Evolutionary conservation across 2,888 invertebrate genomes (phyloP).

Genomic region (Megalurothrips usitatus): DNA sequence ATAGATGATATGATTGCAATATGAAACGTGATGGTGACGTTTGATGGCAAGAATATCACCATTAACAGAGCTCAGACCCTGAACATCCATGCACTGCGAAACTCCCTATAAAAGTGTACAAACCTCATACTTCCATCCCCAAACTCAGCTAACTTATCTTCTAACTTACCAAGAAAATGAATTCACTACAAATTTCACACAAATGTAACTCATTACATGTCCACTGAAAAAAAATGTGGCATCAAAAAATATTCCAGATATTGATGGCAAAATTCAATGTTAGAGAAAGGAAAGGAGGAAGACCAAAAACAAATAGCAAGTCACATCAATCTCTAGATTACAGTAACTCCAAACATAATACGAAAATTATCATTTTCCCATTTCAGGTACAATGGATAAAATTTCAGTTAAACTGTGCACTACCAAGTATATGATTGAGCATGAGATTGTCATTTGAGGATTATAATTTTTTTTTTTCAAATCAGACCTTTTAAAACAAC

Average conservation of each 20-base stretch:
- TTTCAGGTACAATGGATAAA: neutral
- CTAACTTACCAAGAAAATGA: neutral
- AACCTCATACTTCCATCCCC: neutral
- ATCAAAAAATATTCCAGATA: too few relatives aligned
- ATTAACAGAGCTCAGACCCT: slow-evolving; percentile 1
- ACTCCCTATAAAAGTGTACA: neutral
- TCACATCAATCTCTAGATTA: too few relatives aligned
- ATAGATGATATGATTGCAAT: slow-evolving; percentile 23
- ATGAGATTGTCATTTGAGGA: neutral
- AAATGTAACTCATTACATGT: too few relatives aligned
- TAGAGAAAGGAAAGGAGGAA: too few relatives aligned
- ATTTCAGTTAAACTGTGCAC: neutral
- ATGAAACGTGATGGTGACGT: slow-evolving; percentile 22
- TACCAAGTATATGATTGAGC: slow-evolving; percentile 7
- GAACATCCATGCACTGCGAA: neutral
- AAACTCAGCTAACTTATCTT: neutral
- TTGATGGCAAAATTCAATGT: too few relatives aligned
- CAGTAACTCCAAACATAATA: neutral
- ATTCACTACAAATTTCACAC: too few relatives aligned
- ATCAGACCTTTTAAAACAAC: slow-evolving; percentile 6
- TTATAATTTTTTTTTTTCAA: neutral
- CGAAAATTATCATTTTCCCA: neutral
- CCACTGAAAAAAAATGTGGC: too few relatives aligned
- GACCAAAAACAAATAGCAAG: too few relatives aligned
- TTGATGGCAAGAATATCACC: slow-evolving; percentile 20